These are phyloP conservation scores for Caenorhabditis plicata DNA, from an alignment of 2,888 invertebrate genomes.

Conservation along the genomic window DNA sequence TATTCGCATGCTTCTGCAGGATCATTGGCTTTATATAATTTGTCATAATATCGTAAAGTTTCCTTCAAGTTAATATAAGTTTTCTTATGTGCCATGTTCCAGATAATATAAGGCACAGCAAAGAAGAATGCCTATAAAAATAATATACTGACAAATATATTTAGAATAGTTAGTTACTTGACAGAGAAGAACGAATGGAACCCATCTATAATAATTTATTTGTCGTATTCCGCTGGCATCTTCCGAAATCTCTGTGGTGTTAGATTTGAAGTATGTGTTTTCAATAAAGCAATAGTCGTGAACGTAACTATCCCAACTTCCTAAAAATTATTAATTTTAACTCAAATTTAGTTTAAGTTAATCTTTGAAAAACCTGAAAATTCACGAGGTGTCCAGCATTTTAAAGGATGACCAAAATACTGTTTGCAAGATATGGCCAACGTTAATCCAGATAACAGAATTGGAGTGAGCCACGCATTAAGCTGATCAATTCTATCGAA, in stretches of 20 bases:
- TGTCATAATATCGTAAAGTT: constrained; percentile 13
- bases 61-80: constrained; percentile 21
- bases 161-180: constrained; percentile 6
- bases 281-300: constrained; percentile 32
- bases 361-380: constrained; percentile 14
- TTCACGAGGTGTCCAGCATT: constrained; percentile 30
- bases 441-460: constrained; percentile 19
- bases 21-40: constrained; percentile 8
- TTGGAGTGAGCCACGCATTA: constrained; percentile 29
- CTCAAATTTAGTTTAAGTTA: background rate
- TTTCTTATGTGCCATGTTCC: constrained; percentile 23
- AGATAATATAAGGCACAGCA: constrained; percentile 19
- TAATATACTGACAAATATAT: background rate
- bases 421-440: constrained; percentile 28
- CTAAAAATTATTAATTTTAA: no score
- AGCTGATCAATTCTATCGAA: constrained; percentile 24
- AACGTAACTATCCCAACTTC: constrained; percentile 33
- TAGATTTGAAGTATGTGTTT: constrained; percentile 31
- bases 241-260: constrained; percentile 23
- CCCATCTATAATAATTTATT: constrained; percentile 34
- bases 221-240: constrained; percentile 19
- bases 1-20: constrained; percentile 11
- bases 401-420: constrained; percentile 27
- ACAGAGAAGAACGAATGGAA: constrained; percentile 19
- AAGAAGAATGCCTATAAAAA: constrained; percentile 17